Conservation (phyloP, 2,888 invertebrate genomes). For the Keiferia lycopersicella region DNA sequence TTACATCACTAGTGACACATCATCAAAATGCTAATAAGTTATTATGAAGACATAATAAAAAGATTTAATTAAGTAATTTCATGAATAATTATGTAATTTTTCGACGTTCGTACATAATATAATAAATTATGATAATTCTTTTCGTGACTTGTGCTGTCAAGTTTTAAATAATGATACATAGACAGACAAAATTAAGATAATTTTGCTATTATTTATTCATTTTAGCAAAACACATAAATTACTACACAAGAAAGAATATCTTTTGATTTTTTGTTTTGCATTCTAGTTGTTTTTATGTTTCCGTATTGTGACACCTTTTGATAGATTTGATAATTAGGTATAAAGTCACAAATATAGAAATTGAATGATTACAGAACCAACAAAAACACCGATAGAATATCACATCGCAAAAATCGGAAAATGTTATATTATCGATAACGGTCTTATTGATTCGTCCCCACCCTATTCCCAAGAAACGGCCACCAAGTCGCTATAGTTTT, state of each 20-base stretch:
- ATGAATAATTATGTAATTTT: slow-evolving; percentile 7
- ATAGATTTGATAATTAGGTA: too few relatives aligned
- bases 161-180: background rate
- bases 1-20: background rate
- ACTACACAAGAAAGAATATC: too few relatives aligned
- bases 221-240: background rate
- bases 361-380: too few relatives aligned
- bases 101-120: background rate
- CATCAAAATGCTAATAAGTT: slow-evolving; percentile 13
- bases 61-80: slow-evolving; percentile 12
- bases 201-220: background rate
- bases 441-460: slow-evolving; percentile 34
- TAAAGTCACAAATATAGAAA: too few relatives aligned
- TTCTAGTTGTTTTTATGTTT: too few relatives aligned
- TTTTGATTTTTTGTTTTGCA: too few relatives aligned
- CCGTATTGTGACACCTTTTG: too few relatives aligned
- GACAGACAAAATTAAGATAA: background rate
- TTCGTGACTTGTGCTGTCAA: background rate
- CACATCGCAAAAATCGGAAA: too few relatives aligned
- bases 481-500: slow-evolving; percentile 61
- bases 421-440: slow-evolving; percentile 12
- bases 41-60: slow-evolving; percentile 15
- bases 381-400: too few relatives aligned
- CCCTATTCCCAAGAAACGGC: slow-evolving; percentile 61
- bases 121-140: slow-evolving; percentile 5